Base-by-base conservation (phyloP, 2,888 invertebrate genomes). In the Scaptodrosophila latifasciaeformis region DNA sequence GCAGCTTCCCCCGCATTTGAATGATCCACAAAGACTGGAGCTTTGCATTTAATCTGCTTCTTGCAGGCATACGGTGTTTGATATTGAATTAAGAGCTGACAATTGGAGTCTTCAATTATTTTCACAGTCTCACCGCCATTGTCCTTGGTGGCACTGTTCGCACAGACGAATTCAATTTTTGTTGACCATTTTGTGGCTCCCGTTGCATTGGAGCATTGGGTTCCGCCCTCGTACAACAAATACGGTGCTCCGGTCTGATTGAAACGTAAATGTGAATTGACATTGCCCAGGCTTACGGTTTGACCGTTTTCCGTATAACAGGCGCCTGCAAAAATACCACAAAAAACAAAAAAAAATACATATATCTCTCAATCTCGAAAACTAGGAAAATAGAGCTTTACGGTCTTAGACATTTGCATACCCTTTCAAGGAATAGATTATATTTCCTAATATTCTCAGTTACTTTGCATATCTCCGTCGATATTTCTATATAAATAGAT, bases 91-190 rank as follows among this genome's bases (percentile, higher is more conserved):
- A 85, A 69, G 62, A 87, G 65, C 76, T 81, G 82, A 67, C 87
- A 87, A 75, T 85, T 83, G 56, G 85, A 80, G 74, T 86, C 85
- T 81, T 86, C 86, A 79, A 86, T 85, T 79, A 87, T 82, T 79
- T 84, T 80, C 49, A 74, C 60, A 59, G 70, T 61, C 54, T 60
- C 55, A 49, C 27, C 35, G 39, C 55, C 51, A 48, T 68, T 69
- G 66, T 70, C 72, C 64, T 76, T 82, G 15, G 81, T 76, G 29
- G 68, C 71, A 63, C 74, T 81, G 69, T 78, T 75, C 43, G 82
- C 78, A 58, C 87, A 87, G 55, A 85, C 82, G 76, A 87, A 87
- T 75, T 87, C 86, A 69, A 87, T 87, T 86, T 83, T 85, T 45
- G 86, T 87, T 46, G 84, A 82, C 85, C 86, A 85, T 31, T 59